Base-by-base conservation (phyloP, 2,113 vertebrate species). In the Oncorhynchus clarkii region DNA sequence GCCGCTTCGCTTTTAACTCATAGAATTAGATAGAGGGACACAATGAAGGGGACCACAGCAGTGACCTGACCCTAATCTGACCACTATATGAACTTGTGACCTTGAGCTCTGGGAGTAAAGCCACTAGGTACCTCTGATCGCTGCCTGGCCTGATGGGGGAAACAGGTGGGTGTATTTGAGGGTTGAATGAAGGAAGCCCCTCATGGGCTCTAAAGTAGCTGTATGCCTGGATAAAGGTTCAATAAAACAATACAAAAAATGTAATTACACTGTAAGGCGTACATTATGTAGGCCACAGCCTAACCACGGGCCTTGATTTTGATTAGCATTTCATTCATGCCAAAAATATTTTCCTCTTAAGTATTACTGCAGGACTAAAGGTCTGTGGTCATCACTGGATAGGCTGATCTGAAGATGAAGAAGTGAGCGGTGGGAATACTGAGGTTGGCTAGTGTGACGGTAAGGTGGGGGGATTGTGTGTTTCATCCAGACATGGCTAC, bases 1-100 rank as follows among this genome's bases (percentile, higher is more conserved):
- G 59, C 81, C 3, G 0, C 24, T 13, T 27, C 39, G 22, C 71
- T 75, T 71, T 82, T 85, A 67, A 81, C 82, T 62, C 59, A 8
- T n/a, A 7, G 54, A 20, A 18, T 57, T 14, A 57, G 18, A 16
- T 57, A 22, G 7, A 22, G n/a, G 5, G 8, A 62, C 20, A 62
- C 18, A 6, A 62, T 24, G 59, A 22, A 62, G n/a, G 59, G 59
- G 6, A 62, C n/a, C 59, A 65, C 26, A 26, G 22, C 13, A 18
- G 27, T 34, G 26, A 72, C 59, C 70, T 73, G 34, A 60, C 72
- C 70, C 68, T 31, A 70, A 66, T 73, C 76, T 54, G 51, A 54
- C 51, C 3, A 16, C 16, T 54, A 5, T 54, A 54, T 54, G 72
- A 80, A 69, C 49, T 13, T 14, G 14, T 67, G 73, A 80, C 27